Percentiles rank a stretch among this genome's conserved stretches.
phyloP scores from a whole-genome alignment of 2,888 invertebrate species.

The Cantharis rustica region DNA sequence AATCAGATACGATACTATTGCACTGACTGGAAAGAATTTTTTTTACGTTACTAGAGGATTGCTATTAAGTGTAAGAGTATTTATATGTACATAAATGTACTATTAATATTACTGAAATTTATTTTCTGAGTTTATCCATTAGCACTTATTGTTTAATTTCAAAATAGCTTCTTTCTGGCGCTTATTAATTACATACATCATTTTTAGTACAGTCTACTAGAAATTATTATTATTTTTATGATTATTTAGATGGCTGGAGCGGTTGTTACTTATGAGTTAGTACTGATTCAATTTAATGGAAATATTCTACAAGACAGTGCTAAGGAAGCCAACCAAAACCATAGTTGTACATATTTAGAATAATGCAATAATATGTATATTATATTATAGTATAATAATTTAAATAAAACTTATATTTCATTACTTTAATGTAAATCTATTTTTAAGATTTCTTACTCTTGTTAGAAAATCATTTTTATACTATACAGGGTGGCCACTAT shows the following conservation, averaged over 20 bases:
- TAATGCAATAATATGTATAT: too few species aligned
- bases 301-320: background rate
- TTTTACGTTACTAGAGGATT: slow-evolving; percentile 15
- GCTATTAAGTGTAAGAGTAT: slow-evolving; percentile 5
- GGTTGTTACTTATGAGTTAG: slow-evolving; percentile 48
- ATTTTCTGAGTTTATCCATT: too few species aligned
- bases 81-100: background rate
- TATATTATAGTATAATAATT: too few species aligned
- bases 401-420: too few species aligned
- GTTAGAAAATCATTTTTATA: too few species aligned
- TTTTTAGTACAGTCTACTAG: background rate
- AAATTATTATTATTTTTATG: background rate
- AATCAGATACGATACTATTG: background rate
- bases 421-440: too few species aligned
- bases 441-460: too few species aligned
- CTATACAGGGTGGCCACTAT: too few species aligned
- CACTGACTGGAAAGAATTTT: slow-evolving; percentile 9
- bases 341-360: too few species aligned
- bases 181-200: background rate
- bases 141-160: background rate
- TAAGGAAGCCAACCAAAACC: background rate
- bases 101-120: too few species aligned
- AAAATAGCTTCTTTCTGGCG: background rate
- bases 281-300: slow-evolving; percentile 46
- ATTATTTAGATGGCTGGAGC: slow-evolving; percentile 46